Base-by-base conservation (phyloP, 2,888 invertebrate genomes). In the Epinotia bilunana region DNA sequence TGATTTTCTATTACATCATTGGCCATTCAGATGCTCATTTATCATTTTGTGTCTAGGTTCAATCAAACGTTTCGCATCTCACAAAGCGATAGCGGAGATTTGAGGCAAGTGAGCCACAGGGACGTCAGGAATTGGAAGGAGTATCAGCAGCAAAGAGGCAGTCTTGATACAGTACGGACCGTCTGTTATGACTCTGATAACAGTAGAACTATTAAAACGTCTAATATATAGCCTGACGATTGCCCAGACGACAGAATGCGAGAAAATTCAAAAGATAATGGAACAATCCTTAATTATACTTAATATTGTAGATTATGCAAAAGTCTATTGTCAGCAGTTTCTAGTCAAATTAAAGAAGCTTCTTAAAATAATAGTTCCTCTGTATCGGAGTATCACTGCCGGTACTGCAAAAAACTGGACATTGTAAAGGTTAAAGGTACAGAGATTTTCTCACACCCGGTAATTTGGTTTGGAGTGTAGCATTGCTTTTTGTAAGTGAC, bases 161-260 rank as follows among this genome's bases (percentile, higher is more conserved):
- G 90, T 76, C 78, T 86, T 60, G 88, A 90, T 12, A 90, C 90
- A 1, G 81, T 88, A 65, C 83, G 84, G 79, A 86, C 87, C 0
- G 74, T 87, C 2, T 82, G 79, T 28, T 76, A 76, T 49, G 86
- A 83, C 58, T 77, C 78, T 11, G 84, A 85, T 69, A 84, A 80
- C 58, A 82, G 62, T 60, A 81, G 77, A 65, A 80, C 80, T 72
- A 73, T 76, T 16, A 79, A 77, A 74, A 79, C 76, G 16, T 74
- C 74, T 46, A 55, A 53, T n/a, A 39, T 71, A 12, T 74, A 76
- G 61, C 18, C 39, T 39, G n/a, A 46, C 1, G 46, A 55, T 55
- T 23, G 43, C 55, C n/a, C 16, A 11, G 16, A 12, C 13, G 49
- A 63, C 20, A 16, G 3, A 23, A 46, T 46, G 46, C 43, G 23